A percentile compares a stretch with the other conserved stretches of the same genome.
These are phyloP conservation scores for Kryptolebias ocellatus DNA, from an alignment of 2,797 vertebrate species.

Conservation along the genomic window DNA sequence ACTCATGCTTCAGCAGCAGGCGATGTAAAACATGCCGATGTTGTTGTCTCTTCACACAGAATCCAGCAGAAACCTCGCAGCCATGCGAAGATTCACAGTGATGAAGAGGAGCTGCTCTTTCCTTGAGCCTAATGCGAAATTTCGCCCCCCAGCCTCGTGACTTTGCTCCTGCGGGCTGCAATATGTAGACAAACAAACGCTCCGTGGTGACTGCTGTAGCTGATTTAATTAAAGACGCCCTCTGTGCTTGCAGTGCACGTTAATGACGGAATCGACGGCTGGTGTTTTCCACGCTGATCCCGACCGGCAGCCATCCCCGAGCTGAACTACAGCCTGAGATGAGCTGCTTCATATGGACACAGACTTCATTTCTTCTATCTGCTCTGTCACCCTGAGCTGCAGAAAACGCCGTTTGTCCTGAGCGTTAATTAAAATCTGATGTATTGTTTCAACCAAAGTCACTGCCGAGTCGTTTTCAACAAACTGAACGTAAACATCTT, in stretches of 20 bases:
- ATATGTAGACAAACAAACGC: constrained; percentile 58
- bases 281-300: constrained; percentile 43
- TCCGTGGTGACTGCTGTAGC: constrained; percentile 68
- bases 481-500: constrained; percentile 40
- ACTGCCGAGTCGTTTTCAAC: constrained; percentile 57
- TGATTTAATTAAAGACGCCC: constrained; percentile 79
- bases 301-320: constrained; percentile 50
- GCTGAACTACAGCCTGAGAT: constrained; percentile 43
- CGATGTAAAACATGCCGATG: constrained; percentile 7
- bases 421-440: constrained; percentile 62
- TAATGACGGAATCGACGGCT: constrained; percentile 72
- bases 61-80: constrained; percentile 56
- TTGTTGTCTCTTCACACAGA: constrained; percentile 50
- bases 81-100: constrained; percentile 53
- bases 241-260: constrained; percentile 56
- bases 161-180: constrained; percentile 46
- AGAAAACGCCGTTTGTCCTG: constrained; percentile 61
- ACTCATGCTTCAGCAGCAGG: background rate
- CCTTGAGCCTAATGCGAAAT: constrained; percentile 71
- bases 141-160: constrained; percentile 58
- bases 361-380: constrained; percentile 61
- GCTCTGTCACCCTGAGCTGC: constrained; percentile 61
- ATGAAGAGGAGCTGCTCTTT: constrained; percentile 73
- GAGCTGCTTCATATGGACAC: constrained; percentile 49
- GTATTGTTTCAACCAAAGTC: constrained; percentile 47